Percentiles rank a stretch among this genome's conserved stretches.
Evolutionary conservation across 2,888 invertebrate species (phyloP).

Genomic region (Slavum lentiscoides): DNA sequence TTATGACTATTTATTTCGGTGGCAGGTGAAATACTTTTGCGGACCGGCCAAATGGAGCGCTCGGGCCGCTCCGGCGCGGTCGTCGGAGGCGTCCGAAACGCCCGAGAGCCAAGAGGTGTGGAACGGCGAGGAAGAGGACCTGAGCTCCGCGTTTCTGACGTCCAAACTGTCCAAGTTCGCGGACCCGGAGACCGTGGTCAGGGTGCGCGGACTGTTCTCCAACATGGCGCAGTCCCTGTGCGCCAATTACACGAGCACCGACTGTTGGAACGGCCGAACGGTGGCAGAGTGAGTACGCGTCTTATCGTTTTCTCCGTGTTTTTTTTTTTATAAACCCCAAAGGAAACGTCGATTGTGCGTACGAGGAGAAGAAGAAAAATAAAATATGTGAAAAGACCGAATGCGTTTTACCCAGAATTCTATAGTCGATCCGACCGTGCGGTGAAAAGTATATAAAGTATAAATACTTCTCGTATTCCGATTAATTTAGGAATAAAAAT

Average conservation of each 20-base stretch:
- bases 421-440: too few relatives aligned
- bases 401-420: too few relatives aligned
- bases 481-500: too few relatives aligned
- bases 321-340: not conserved
- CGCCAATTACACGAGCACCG: slow-evolving; percentile 71
- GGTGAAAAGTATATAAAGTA: too few relatives aligned
- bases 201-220: slow-evolving; percentile 76
- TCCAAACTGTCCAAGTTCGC: slow-evolving; percentile 36
- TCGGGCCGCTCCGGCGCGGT: too few relatives aligned
- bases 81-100: not conserved
- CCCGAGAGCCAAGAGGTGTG: slow-evolving; percentile 47
- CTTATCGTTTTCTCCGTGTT: not conserved
- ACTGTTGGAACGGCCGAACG: slow-evolving; percentile 81
- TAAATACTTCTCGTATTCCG: too few relatives aligned
- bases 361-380: too few relatives aligned
- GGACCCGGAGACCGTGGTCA: slow-evolving; percentile 47
- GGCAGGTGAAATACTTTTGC: slow-evolving; percentile 38
- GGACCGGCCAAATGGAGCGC: slow-evolving; percentile 29
- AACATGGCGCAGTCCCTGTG: slow-evolving; percentile 80
- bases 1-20: not conserved
- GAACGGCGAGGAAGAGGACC: slow-evolving; percentile 44
- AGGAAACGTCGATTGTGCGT: too few relatives aligned
- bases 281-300: slow-evolving; percentile 72
- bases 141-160: slow-evolving; percentile 28
- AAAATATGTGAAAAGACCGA: too few relatives aligned